A percentile compares a stretch with the other conserved stretches of the same genome.
Evolutionary conservation across 2,888 invertebrate genomes (phyloP).

Genomic region (Lymantria dispar): DNA sequence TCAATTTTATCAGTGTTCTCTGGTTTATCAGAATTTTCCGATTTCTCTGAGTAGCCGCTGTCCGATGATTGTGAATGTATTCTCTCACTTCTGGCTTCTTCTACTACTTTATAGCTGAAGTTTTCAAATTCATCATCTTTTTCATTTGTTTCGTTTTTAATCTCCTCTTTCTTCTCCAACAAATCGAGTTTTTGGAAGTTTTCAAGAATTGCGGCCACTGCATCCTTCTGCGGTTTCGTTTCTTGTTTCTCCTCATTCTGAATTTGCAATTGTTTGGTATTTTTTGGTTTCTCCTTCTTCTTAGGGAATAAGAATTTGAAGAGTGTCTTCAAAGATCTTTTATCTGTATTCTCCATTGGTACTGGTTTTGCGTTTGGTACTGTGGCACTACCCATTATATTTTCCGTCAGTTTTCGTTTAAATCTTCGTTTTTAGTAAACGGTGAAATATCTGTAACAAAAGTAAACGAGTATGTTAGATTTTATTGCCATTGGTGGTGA

Average conservation of each 20-base stretch:
- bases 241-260: constrained; percentile 6
- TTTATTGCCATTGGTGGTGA: too few relatives aligned
- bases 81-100: constrained; percentile 45
- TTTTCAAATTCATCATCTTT: constrained; percentile 51
- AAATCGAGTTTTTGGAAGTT: constrained; percentile 41
- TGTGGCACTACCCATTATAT: constrained; percentile 55
- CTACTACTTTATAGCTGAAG: constrained; percentile 47
- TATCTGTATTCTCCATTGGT: constrained; percentile 54
- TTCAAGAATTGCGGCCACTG: constrained; percentile 40
- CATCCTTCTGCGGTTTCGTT: constrained; percentile 10
- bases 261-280: constrained; percentile 12
- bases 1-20: constrained; percentile 4
- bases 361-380: constrained; percentile 37
- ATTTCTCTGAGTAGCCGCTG: constrained; percentile 60
- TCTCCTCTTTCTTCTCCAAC: constrained; percentile 17
- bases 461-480: neutral
- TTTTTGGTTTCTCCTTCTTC: constrained; percentile 40
- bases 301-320: constrained; percentile 32
- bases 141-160: constrained; percentile 20
- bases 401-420: constrained; percentile 17
- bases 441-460: constrained; percentile 33
- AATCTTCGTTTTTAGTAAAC: too few relatives aligned
- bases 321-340: constrained; percentile 46
- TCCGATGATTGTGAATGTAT: constrained; percentile 63
- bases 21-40: constrained; percentile 7